Percentiles rank a stretch among this genome's conserved stretches.
These are phyloP conservation scores for Zosterops japonicus DNA, from an alignment of 2,113 vertebrate species.

Conservation along the genomic window DNA sequence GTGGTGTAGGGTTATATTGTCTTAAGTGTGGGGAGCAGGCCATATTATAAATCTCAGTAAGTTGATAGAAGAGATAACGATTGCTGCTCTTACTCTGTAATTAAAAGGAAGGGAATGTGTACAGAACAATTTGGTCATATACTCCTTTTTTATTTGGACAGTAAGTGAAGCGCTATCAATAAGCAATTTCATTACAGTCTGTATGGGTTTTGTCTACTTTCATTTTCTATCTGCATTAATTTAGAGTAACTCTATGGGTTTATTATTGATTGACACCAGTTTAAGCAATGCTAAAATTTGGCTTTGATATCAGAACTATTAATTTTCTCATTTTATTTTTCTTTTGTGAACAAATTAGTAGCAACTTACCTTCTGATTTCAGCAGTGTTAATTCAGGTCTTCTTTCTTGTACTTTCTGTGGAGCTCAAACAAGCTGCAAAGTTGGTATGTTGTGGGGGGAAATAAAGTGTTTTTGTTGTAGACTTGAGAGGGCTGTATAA, in stretches of 20 bases:
- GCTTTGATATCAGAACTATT: neutral
- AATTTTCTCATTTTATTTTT: neutral
- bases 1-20: slow-evolving; percentile 44
- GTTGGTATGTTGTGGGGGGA: neutral
- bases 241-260: neutral
- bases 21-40: slow-evolving; percentile 14
- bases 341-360: neutral
- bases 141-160: slow-evolving; percentile 9
- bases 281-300: neutral
- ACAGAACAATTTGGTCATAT: neutral
- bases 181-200: slow-evolving; percentile 41
- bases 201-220: slow-evolving; percentile 33
- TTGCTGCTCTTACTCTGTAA: slow-evolving; percentile 35
- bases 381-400: neutral
- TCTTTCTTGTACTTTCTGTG: neutral
- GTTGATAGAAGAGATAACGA: slow-evolving; percentile 27
- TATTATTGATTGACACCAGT: neutral
- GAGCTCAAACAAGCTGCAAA: neutral
- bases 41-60: slow-evolving; percentile 32
- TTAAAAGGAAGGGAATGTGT: slow-evolving; percentile 40
- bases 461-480: neutral
- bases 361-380: neutral
- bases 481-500: neutral
- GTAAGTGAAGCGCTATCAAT: slow-evolving; percentile 44
- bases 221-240: slow-evolving; percentile 13